Evolutionary conservation across 53 echinoderm and acorn worm genomes (phyloP).

Genomic region (Holothuria scabra): DNA sequence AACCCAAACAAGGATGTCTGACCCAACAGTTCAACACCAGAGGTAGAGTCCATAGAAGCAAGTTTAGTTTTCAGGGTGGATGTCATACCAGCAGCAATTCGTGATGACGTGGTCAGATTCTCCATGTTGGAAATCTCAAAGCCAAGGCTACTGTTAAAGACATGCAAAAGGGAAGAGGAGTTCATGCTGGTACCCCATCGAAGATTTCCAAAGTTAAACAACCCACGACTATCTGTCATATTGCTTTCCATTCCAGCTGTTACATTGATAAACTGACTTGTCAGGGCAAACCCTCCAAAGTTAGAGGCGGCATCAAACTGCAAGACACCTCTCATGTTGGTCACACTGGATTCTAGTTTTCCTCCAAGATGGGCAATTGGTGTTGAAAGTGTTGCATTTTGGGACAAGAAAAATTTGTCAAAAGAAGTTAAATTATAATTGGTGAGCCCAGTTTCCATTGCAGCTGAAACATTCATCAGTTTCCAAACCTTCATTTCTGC

Average conservation of each 20-base stretch:
- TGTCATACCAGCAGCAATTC: conserved; percentile 26
- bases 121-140: not conserved
- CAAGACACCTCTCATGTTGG: conserved; percentile 64
- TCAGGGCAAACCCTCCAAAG: not conserved
- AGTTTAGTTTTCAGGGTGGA: conserved; percentile 15
- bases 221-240: not conserved
- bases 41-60: not conserved
- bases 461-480: conserved; percentile 4
- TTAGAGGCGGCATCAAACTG: conserved; percentile 54
- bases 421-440: not conserved
- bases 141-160: conserved; percentile 19
- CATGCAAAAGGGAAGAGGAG: not conserved
- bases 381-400: not conserved
- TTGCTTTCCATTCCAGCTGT: conserved; percentile 9
- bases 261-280: conserved; percentile 14
- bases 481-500: not conserved
- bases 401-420: conserved; percentile 1
- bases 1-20: conserved; percentile 48
- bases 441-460: not conserved
- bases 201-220: conserved; percentile 18
- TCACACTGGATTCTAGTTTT: conserved; percentile 44
- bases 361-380: not conserved
- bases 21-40: conserved; percentile 25
- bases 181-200: not conserved
- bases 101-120: not conserved